Evolutionary conservation across 2,888 invertebrate genomes (phyloP).

Genomic region (Ferdinandea cuprea): DNA sequence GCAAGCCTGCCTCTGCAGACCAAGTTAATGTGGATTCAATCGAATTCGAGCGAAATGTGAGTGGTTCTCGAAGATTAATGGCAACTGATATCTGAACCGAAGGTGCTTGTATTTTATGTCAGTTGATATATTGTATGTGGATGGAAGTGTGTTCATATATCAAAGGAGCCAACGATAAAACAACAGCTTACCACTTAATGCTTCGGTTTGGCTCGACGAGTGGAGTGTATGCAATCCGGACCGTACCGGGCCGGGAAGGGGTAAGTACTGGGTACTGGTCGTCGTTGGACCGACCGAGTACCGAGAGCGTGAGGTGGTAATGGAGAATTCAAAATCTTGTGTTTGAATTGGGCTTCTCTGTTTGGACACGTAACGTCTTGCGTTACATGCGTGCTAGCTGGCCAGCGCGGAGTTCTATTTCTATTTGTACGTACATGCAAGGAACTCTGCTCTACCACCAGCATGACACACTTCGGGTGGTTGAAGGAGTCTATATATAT

Average conservation of each 20-base stretch:
- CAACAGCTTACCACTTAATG: slow-evolving; percentile 73
- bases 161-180: slow-evolving; percentile 73
- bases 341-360: slow-evolving; percentile 63
- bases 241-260: too few species aligned
- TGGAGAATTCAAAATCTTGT: slow-evolving; percentile 56
- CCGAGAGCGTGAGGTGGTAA: slow-evolving; percentile 37
- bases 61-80: slow-evolving; percentile 75
- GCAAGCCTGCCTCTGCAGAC: slow-evolving; percentile 50
- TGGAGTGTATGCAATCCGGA: slow-evolving; percentile 9
- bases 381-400: slow-evolving; percentile 44
- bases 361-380: slow-evolving; percentile 58
- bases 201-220: slow-evolving; percentile 36
- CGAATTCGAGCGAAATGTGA: slow-evolving; percentile 75
- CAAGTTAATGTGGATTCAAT: slow-evolving; percentile 76
- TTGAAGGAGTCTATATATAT: slow-evolving; percentile 1
- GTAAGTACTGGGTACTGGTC: slow-evolving; percentile 37
- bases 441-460: not conserved
- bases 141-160: slow-evolving; percentile 71
- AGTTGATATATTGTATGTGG: slow-evolving; percentile 71
- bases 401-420: not conserved
- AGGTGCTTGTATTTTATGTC: slow-evolving; percentile 71
- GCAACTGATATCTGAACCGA: slow-evolving; percentile 75
- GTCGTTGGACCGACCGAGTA: slow-evolving; percentile 9
- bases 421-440: slow-evolving; percentile 23
- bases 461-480: slow-evolving; percentile 44